Conservation (phyloP, 2,113 vertebrate species). For the Chloebia gouldiae region DNA sequence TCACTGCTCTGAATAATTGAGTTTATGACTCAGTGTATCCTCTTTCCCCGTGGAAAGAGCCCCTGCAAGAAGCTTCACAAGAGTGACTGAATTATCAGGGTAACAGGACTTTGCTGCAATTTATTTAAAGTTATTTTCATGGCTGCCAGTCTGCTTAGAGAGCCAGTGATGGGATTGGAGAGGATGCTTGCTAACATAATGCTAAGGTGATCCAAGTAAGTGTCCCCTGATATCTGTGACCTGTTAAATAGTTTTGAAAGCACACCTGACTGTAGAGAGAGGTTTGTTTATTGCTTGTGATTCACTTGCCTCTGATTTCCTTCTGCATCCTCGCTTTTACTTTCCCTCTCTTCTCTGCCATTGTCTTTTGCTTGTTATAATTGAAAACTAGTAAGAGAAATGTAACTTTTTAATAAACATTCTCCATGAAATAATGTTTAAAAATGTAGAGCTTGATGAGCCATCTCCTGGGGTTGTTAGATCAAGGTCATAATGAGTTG, state of each 20-base stretch:
- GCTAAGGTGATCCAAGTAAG: not conserved
- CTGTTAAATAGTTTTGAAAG: not conserved
- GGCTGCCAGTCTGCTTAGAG: not conserved
- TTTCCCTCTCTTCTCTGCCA: not conserved
- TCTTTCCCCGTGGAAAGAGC: not conserved
- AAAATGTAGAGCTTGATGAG: not conserved
- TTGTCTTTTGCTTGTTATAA: not conserved
- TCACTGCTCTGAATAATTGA: not conserved
- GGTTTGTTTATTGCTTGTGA: not conserved
- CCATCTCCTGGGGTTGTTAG: not conserved
- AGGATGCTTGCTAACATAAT: not conserved
- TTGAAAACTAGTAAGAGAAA: not conserved
- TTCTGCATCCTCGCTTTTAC: not conserved
- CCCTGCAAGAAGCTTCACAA: not conserved
- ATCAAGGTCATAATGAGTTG: slow-evolving; percentile 22
- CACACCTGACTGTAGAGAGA: not conserved
- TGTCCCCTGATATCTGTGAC: not conserved
- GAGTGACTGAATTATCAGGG: not conserved
- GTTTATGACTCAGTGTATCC: not conserved
- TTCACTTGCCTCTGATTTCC: not conserved
- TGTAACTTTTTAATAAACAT: not conserved
- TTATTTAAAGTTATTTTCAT: not conserved
- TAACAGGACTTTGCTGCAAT: not conserved
- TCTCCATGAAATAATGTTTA: not conserved
- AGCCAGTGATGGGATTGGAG: not conserved